phyloP scores from a whole-genome alignment of 2,888 invertebrate genomes.

The Athrips mouffetella region DNA sequence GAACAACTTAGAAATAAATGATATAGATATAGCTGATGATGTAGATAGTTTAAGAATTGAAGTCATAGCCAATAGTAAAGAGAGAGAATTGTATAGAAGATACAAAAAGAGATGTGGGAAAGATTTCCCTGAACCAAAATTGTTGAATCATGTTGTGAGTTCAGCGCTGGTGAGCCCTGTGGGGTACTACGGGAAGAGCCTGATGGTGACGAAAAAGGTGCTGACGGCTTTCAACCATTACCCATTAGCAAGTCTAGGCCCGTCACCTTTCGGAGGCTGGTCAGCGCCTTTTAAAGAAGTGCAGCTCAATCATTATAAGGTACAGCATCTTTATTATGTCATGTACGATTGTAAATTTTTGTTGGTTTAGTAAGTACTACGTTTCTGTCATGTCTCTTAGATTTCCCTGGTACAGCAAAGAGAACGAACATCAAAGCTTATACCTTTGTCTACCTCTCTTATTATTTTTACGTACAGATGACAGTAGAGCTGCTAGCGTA shows the following conservation, averaged over 20 bases:
- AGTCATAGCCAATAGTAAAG: slow-evolving; percentile 45
- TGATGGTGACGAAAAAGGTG: slow-evolving; percentile 81
- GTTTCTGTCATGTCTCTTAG: neutral
- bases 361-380: neutral
- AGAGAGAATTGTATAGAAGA: slow-evolving; percentile 32
- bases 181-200: slow-evolving; percentile 84
- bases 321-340: slow-evolving; percentile 24
- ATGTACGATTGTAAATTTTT: neutral
- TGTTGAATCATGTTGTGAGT: slow-evolving; percentile 70
- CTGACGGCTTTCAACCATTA: slow-evolving; percentile 88
- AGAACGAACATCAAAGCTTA: no score
- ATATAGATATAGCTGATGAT: slow-evolving; percentile 52
- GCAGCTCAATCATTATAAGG: slow-evolving; percentile 84
- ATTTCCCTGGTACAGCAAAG: neutral
- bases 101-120: slow-evolving; percentile 50
- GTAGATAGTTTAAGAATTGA: slow-evolving; percentile 41
- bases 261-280: slow-evolving; percentile 74
- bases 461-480: neutral
- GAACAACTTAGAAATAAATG: slow-evolving; percentile 42
- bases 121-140: slow-evolving; percentile 54
- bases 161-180: slow-evolving; percentile 79
- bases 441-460: neutral
- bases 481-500: no score
- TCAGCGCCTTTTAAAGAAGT: slow-evolving; percentile 78
- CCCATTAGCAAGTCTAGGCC: slow-evolving; percentile 79